phyloP scores from a whole-genome alignment of 1,140 invertebrate genomes.

The Coptotermes formosanus region DNA sequence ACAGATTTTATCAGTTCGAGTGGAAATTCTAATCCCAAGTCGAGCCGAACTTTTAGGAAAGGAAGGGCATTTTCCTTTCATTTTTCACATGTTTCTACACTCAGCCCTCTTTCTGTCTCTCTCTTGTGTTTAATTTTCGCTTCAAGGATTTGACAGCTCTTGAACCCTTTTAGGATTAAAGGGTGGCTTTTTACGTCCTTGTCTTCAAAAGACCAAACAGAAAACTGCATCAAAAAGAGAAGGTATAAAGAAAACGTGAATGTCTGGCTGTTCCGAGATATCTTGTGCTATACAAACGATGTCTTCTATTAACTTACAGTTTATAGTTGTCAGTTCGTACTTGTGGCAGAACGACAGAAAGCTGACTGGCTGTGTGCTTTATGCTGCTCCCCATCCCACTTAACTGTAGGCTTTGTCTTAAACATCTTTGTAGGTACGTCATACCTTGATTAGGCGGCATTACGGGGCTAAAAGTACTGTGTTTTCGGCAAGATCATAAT shows the following conservation, averaged over 20 bases:
- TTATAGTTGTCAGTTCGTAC: not conserved
- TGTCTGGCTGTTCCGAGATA: not conserved
- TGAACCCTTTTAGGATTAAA: not conserved
- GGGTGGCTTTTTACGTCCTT: not conserved
- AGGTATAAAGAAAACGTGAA: not conserved
- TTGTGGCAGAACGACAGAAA: not conserved
- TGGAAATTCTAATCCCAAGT: constrained; percentile 5
- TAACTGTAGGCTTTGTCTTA: too few relatives aligned
- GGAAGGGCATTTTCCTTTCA: not conserved
- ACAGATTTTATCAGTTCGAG: constrained; percentile 12
- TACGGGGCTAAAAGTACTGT: too few relatives aligned
- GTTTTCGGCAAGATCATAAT: too few relatives aligned
- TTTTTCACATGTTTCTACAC: not conserved
- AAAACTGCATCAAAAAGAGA: not conserved
- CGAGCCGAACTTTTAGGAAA: not conserved
- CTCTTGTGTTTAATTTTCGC: constrained; percentile 8
- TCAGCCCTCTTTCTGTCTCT: not conserved
- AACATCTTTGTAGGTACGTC: too few relatives aligned
- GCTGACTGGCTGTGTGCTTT: not conserved
- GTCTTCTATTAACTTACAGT: not conserved
- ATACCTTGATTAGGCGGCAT: too few relatives aligned
- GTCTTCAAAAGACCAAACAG: not conserved
- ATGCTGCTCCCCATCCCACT: too few relatives aligned
- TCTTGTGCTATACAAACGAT: not conserved
- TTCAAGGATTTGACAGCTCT: constrained; percentile 5